Evolutionary conservation across 1,140 invertebrate genomes (phyloP).

Genomic region (Diorhabda sublineata): DNA sequence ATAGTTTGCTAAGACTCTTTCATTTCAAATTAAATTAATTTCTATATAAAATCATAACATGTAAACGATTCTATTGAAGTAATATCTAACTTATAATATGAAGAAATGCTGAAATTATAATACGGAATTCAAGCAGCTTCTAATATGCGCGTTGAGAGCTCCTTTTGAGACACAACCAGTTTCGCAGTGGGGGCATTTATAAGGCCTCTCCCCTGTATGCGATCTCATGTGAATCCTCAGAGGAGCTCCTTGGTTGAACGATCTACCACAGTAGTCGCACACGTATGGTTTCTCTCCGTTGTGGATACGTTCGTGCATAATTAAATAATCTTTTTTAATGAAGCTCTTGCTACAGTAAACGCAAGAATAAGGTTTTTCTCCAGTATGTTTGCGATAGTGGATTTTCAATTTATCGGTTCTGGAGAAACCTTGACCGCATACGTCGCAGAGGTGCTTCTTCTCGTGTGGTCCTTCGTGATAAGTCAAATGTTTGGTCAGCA

Average conservation of each 20-base stretch:
- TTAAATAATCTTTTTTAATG: constrained; percentile 52
- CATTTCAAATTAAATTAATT: background rate
- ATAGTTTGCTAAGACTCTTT: too few species aligned
- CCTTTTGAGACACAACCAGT: constrained; percentile 37
- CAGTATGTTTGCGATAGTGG: constrained; percentile 58
- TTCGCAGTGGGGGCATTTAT: constrained; percentile 37
- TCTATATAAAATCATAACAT: background rate
- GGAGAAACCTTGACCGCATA: constrained; percentile 56
- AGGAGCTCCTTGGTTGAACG: constrained; percentile 48
- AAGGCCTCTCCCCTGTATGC: constrained; percentile 42
- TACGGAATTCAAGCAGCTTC: constrained; percentile 36
- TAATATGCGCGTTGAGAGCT: constrained; percentile 37
- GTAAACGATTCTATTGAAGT: background rate
- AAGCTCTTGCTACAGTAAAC: constrained; percentile 52
- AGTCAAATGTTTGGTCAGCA: constrained; percentile 51
- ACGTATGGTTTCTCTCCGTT: constrained; percentile 54
- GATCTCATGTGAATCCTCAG: constrained; percentile 51
- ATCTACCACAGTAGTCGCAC: constrained; percentile 52
- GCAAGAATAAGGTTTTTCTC: constrained; percentile 51
- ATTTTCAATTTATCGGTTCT: constrained; percentile 56
- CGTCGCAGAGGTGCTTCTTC: constrained; percentile 50
- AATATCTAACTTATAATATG: background rate
- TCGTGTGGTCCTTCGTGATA: constrained; percentile 40
- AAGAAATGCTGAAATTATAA: background rate
- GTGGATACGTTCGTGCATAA: constrained; percentile 56